Percentiles rank a stretch among this genome's conserved stretches.
phyloP scores from a whole-genome alignment of 2,797 vertebrate species.

The Mus caroli region DNA sequence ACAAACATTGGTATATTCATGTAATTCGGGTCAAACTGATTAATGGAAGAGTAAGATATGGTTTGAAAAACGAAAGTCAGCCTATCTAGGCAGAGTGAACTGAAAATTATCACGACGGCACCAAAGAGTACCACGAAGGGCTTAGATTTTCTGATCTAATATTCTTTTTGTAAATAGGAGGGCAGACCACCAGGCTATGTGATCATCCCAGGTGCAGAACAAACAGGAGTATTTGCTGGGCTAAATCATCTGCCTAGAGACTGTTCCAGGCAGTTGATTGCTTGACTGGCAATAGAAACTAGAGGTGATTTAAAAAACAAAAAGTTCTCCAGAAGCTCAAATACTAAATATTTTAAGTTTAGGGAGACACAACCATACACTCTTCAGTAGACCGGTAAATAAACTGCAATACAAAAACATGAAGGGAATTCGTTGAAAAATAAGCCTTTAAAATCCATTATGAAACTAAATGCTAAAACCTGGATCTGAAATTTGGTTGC shows the following conservation, averaged over 20 bases:
- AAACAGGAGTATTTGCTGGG: background rate
- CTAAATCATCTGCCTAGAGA: background rate
- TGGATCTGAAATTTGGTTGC: slow-evolving; percentile 9
- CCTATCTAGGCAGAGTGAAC: background rate
- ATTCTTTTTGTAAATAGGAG: slow-evolving; percentile 24
- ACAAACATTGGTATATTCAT: background rate
- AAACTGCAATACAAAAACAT: background rate
- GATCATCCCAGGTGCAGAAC: background rate
- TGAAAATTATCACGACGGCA: background rate
- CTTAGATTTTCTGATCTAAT: background rate
- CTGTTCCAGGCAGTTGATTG: background rate
- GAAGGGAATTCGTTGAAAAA: slow-evolving; percentile 42
- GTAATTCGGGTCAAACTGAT: background rate
- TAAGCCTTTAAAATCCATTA: slow-evolving; percentile 33
- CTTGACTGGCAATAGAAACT: background rate
- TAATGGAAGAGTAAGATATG: background rate
- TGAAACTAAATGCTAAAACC: slow-evolving; percentile 7
- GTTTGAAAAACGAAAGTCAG: background rate
- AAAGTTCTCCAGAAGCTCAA: background rate
- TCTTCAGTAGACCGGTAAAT: background rate
- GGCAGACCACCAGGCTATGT: background rate
- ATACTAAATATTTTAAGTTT: background rate
- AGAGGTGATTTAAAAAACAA: background rate
- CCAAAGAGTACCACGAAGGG: background rate
- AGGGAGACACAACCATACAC: background rate